A percentile compares a stretch with the other conserved stretches of the same genome.
Evolutionary conservation across 2,888 invertebrate species (phyloP).

Genomic region (Scelioninae gen. 1): DNA sequence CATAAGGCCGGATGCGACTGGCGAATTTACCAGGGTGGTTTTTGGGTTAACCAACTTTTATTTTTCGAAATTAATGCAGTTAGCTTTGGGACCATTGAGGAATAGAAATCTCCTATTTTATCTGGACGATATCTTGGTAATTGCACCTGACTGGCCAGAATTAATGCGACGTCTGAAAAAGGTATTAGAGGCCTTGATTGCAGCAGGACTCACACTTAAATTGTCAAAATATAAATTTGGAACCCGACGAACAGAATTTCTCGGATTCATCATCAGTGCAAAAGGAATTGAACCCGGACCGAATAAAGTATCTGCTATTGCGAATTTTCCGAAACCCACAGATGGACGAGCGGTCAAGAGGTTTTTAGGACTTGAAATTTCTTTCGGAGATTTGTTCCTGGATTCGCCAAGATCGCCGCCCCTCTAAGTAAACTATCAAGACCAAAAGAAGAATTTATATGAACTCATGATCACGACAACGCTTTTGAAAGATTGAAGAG

Average conservation of each 20-base stretch:
- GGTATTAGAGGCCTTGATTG: constrained; percentile 1
- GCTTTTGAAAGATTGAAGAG: too few relatives aligned
- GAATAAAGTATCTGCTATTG: not conserved
- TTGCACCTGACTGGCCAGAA: constrained; percentile 19
- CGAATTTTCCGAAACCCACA: not conserved
- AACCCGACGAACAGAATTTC: constrained; percentile 19
- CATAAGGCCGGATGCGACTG: constrained; percentile 65
- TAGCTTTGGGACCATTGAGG: constrained; percentile 36
- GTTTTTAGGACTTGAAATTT: too few relatives aligned
- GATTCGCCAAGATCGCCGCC: too few relatives aligned
- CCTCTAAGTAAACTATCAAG: too few relatives aligned
- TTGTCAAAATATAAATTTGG: constrained; percentile 16
- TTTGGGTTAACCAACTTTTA: constrained; percentile 76
- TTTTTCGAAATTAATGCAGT: constrained; percentile 69
- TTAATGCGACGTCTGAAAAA: constrained; percentile 7
- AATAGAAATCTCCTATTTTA: constrained; percentile 27
- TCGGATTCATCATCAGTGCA: constrained; percentile 27
- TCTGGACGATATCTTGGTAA: not conserved
- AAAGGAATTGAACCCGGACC: not conserved
- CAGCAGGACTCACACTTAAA: constrained; percentile 4
- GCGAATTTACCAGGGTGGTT: constrained; percentile 55
- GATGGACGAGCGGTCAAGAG: not conserved
- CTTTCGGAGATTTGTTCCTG: too few relatives aligned
- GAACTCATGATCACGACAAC: too few relatives aligned
- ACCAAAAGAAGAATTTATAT: too few relatives aligned